Evolutionary conservation across 1,140 invertebrate genomes (phyloP).

Genomic region (Cherax quadricarinatus): DNA sequence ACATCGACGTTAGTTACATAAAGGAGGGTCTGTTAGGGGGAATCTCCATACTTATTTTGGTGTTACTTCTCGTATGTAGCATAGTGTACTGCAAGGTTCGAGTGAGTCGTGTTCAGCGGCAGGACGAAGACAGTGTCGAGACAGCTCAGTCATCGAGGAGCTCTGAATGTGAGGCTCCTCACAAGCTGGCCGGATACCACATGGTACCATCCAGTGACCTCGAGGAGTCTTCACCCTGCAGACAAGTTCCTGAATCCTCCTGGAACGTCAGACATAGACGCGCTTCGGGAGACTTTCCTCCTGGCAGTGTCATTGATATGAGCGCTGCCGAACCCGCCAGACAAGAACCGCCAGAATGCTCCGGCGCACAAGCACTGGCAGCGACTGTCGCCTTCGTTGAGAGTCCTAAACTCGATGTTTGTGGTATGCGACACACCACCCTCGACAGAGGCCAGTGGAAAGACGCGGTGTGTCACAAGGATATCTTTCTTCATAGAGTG

Average conservation of each 20-base stretch:
- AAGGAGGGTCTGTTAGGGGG: slow-evolving; percentile 49
- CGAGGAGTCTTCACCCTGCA: slow-evolving; percentile 70
- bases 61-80: slow-evolving; percentile 53
- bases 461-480: slow-evolving; percentile 30
- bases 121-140: slow-evolving; percentile 41
- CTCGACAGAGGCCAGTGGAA: slow-evolving; percentile 40
- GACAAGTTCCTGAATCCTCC: slow-evolving; percentile 77
- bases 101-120: slow-evolving; percentile 1
- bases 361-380: slow-evolving; percentile 9
- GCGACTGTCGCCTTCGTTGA: not conserved
- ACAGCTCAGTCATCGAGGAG: slow-evolving; percentile 46
- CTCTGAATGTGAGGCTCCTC: slow-evolving; percentile 38
- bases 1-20: slow-evolving; percentile 42
- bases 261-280: slow-evolving; percentile 20
- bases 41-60: slow-evolving; percentile 15
- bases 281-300: not conserved
- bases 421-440: not conserved
- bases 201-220: slow-evolving; percentile 80
- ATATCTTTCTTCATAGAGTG: slow-evolving; percentile 43
- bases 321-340: not conserved
- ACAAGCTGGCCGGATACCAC: slow-evolving; percentile 83
- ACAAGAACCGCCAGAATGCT: slow-evolving; percentile 1
- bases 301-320: slow-evolving; percentile 13
- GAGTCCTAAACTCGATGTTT: slow-evolving; percentile 11
- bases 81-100: slow-evolving; percentile 55